phyloP scores from a whole-genome alignment of 2,113 vertebrate genomes.

The Condylura cristata region DNA sequence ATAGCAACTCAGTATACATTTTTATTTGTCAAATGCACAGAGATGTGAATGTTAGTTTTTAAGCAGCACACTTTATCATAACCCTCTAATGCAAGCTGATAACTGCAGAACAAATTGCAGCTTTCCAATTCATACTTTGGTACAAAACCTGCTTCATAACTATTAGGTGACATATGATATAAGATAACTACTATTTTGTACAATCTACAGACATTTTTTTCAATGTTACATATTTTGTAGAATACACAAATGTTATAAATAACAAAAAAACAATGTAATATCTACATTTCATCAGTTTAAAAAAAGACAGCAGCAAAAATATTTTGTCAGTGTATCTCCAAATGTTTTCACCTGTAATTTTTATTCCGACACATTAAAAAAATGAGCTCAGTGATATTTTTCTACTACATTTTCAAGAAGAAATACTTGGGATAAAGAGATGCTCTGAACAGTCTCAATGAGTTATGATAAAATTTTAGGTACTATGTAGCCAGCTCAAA shows the following conservation, averaged over 20 bases:
- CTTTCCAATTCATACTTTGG: conserved; percentile 81
- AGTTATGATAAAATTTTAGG: conserved; percentile 65
- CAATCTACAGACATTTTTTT: conserved; percentile 84
- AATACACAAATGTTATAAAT: conserved; percentile 83
- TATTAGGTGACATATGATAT: conserved; percentile 83
- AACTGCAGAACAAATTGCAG: conserved; percentile 86
- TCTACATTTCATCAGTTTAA: conserved; percentile 64
- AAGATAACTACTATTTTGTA: conserved; percentile 84
- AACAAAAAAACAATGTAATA: conserved; percentile 78
- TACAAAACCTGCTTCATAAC: conserved; percentile 82
- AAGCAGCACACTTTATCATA: conserved; percentile 85
- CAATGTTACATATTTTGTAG: conserved; percentile 81
- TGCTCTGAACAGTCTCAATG: conserved; percentile 60
- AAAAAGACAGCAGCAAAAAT: conserved; percentile 74
- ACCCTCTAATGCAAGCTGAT: conserved; percentile 83
- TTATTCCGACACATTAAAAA: conserved; percentile 76
- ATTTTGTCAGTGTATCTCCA: conserved; percentile 77
- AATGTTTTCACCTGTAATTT: conserved; percentile 75
- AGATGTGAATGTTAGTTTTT: conserved; percentile 75
- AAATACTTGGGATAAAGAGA: conserved; percentile 74
- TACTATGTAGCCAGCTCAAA: conserved; percentile 16
- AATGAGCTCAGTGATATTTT: conserved; percentile 67
- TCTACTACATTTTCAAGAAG: conserved; percentile 58
- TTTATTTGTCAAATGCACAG: conserved; percentile 86
- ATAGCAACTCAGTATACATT: conserved; percentile 80